These are phyloP conservation scores for Euphydryas editha DNA, from an alignment of 2,888 invertebrate genomes.

Conservation along the genomic window DNA sequence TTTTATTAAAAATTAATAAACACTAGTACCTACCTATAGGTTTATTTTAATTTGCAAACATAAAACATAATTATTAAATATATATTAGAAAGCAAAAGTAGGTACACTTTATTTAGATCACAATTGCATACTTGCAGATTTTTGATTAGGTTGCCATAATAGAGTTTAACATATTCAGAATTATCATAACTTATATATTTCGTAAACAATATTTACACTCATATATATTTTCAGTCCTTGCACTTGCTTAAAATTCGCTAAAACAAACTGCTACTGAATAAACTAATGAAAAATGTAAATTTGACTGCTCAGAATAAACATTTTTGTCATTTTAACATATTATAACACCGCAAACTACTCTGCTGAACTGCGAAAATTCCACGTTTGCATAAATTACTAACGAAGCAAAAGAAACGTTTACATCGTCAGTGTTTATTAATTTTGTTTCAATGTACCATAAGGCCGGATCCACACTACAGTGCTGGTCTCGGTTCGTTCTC, in stretches of 20 bases:
- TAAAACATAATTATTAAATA: no score
- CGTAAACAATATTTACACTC: not conserved
- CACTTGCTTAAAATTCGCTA: not conserved
- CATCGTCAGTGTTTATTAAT: not conserved
- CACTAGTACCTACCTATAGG: no score
- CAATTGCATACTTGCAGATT: no score
- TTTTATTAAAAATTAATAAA: no score
- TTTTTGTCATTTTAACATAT: slow-evolving; percentile 9
- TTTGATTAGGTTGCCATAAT: no score
- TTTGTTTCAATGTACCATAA: not conserved
- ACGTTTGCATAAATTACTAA: slow-evolving; percentile 2
- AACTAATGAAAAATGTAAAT: slow-evolving; percentile 5
- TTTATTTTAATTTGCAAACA: no score
- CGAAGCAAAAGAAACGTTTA: not conserved
- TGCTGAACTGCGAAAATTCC: not conserved
- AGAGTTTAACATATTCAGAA: no score
- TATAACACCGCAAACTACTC: slow-evolving; percentile 8
- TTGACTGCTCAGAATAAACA: not conserved
- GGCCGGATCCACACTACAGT: no score
- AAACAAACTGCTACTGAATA: slow-evolving; percentile 1
- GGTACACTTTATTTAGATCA: no score
- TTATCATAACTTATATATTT: no score
- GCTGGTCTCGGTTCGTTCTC: no score
- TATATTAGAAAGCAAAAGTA: no score
- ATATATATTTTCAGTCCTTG: not conserved